Conservation (phyloP, 2,797 vertebrate species). For the Numenius phaeopus region DNA sequence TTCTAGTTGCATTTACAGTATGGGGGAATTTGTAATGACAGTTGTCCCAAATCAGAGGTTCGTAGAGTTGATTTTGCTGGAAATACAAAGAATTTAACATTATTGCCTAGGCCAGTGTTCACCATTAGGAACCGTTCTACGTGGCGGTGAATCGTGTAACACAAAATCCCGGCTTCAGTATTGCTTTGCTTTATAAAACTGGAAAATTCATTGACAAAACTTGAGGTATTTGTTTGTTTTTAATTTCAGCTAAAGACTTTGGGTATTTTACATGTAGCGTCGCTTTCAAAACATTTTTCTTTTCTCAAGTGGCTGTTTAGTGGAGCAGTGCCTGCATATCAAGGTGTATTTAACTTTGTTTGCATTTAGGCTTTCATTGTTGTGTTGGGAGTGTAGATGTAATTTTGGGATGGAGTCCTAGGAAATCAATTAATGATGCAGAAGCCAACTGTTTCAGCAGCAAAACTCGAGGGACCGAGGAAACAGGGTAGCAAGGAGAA, state of each 20-base stretch:
- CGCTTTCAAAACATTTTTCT: slow-evolving; percentile 26
- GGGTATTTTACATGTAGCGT: background rate
- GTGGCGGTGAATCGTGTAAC: background rate
- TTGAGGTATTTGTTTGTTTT: background rate
- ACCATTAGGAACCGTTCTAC: background rate
- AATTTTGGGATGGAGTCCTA: slow-evolving; percentile 27
- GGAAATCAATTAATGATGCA: slow-evolving; percentile 61
- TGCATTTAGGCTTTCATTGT: slow-evolving; percentile 46
- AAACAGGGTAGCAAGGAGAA: background rate
- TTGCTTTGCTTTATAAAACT: slow-evolving; percentile 9
- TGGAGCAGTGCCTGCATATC: background rate
- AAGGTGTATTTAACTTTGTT: slow-evolving; percentile 46
- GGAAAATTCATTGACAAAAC: background rate
- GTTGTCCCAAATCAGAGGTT: slow-evolving; percentile 32
- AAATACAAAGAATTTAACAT: slow-evolving; percentile 44
- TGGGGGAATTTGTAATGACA: slow-evolving; percentile 46
- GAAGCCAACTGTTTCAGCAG: slow-evolving; percentile 41
- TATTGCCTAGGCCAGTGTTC: background rate
- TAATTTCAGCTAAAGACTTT: background rate
- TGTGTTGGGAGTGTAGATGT: slow-evolving; percentile 3
- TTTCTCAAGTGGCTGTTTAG: background rate
- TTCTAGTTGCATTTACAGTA: slow-evolving; percentile 46
- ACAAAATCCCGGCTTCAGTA: background rate
- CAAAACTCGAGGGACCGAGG: background rate
- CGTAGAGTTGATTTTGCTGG: slow-evolving; percentile 42